Evolutionary conservation across 2,113 vertebrate species (phyloP).

Genomic region (Phylloscopus trochilus): DNA sequence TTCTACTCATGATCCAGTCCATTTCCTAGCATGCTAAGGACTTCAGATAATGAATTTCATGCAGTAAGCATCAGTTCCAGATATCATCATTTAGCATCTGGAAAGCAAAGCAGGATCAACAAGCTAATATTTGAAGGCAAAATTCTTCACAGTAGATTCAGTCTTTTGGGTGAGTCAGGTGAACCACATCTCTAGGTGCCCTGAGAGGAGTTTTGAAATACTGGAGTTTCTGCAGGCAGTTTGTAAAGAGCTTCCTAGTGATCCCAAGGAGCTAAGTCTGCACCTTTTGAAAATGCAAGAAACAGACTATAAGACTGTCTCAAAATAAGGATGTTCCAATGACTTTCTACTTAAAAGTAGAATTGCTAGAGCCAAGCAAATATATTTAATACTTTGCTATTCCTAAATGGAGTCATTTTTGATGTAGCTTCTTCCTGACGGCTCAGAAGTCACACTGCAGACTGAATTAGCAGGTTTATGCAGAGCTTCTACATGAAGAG

Average conservation of each 20-base stretch:
- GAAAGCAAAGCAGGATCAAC: neutral
- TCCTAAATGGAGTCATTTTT: neutral
- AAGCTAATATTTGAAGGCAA: neutral
- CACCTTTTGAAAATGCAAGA: neutral
- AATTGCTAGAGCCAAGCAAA: neutral
- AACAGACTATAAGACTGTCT: neutral
- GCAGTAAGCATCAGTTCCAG: neutral
- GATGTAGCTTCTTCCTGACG: neutral
- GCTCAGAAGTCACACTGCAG: neutral
- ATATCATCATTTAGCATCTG: neutral
- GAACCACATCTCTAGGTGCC: neutral
- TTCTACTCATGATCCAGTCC: neutral
- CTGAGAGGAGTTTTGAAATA: neutral
- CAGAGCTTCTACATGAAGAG: neutral
- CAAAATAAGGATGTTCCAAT: neutral
- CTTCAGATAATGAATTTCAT: neutral
- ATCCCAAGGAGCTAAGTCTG: neutral
- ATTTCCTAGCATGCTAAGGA: neutral
- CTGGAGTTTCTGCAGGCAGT: neutral
- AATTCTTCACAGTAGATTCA: neutral
- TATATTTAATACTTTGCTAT: neutral
- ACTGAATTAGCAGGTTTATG: neutral
- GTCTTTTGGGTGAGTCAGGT: neutral
- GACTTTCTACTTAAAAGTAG: neutral
- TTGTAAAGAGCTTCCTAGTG: neutral